Base-by-base conservation (phyloP, 2,113 vertebrate genomes). In the Turdus rufiventris region DNA sequence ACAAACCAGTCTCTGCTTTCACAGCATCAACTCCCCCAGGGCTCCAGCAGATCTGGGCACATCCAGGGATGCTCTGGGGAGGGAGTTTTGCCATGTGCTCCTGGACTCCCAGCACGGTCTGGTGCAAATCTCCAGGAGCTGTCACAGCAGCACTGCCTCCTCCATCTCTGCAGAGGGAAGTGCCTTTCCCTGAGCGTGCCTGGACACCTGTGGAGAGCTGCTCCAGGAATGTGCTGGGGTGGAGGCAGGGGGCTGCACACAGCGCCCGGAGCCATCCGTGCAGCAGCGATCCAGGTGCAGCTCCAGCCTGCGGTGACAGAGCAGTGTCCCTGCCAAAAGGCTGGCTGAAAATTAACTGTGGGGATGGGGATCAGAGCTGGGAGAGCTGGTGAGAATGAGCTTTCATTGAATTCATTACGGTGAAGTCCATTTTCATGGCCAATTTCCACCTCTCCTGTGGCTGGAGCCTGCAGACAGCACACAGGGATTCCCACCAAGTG, bases 231-330 rank as follows among this genome's bases (percentile, higher is more conserved):
- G 67, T 17, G 74, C n/a, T 3, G 9, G 73, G 68, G 47, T 12
- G 47, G 47, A 48, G 47, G 47, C 47, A 24, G 23, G 12, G 12
- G 82, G 93, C 89, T 91, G 91, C 75, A 38, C 51, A 5, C 3
- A 1, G 83, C 0, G 47, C 74, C 89, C 34, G 3, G 29, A 57
- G 77, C 60, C 33, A 13, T 31, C 26, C 34, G 4, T 8, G 48
- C 48, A 72, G 81, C 85, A 48, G 58, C 26, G 47, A 88, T 20
- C 92, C 96, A 96, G 94, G 91, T 95, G 96, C 92, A 73, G 88
- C 14, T 47, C 80, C 82, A 81, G 91, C 82, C 83, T 17, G 67
- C 2, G 0, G 79, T 61, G 83, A 94, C 91, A 94, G 40, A 91
- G 91, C 76, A 13, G 48, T 0, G 9, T 56, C 93, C 43, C 77